phyloP scores from a whole-genome alignment of 2,113 vertebrate species.

The Phaetusa simplex region DNA sequence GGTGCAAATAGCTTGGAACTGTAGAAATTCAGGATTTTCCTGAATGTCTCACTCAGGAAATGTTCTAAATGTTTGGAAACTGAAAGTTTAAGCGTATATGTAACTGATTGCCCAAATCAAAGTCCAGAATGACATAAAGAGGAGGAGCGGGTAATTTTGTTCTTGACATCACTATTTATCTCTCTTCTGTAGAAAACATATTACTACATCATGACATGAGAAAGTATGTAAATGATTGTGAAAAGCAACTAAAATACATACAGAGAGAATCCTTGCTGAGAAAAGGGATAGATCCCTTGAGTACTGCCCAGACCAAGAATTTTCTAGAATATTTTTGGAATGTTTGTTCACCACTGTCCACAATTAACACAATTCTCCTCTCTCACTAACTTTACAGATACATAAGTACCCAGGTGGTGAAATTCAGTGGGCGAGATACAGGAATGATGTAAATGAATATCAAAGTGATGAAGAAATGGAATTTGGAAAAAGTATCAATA shows the following conservation, averaged over 20 bases:
- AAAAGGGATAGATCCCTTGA: background rate
- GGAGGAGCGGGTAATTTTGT: background rate
- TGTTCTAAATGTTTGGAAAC: background rate
- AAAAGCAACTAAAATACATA: background rate
- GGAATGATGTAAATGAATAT: slow-evolving; percentile 47
- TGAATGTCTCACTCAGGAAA: background rate
- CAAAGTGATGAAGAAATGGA: slow-evolving; percentile 46
- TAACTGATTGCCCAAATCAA: background rate
- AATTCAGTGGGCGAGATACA: slow-evolving; percentile 72
- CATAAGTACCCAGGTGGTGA: slow-evolving; percentile 61
- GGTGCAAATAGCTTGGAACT: background rate
- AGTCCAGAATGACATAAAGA: background rate
- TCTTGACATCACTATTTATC: background rate
- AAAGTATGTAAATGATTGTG: background rate
- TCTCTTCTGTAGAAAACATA: background rate
- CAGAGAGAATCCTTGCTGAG: background rate
- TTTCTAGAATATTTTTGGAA: background rate
- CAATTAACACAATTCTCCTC: background rate
- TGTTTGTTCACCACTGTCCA: background rate
- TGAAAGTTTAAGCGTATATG: background rate
- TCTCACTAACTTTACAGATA: slow-evolving; percentile 11
- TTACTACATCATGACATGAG: background rate
- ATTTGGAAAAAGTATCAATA: slow-evolving; percentile 69
- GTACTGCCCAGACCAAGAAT: background rate
- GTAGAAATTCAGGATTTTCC: background rate